Conservation (phyloP, 2,797 vertebrate genomes). For the Emydoidea blandingii region DNA sequence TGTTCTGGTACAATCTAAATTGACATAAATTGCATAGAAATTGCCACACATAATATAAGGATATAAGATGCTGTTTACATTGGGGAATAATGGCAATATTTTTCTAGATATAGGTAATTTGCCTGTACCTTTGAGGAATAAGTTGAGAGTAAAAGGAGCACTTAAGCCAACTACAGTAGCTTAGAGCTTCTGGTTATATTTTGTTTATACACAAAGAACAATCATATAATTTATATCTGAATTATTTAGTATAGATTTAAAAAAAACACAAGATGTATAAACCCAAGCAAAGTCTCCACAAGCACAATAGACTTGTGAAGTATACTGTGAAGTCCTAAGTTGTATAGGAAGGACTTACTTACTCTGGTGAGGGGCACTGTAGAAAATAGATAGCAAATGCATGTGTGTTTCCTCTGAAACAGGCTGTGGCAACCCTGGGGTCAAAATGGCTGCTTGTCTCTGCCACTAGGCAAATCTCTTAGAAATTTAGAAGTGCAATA, state of each 20-base stretch:
- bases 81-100: conserved; percentile 29
- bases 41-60: conserved; percentile 57
- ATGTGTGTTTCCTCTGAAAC: neutral
- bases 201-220: neutral
- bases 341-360: neutral
- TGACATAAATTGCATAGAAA: conserved; percentile 2
- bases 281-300: neutral
- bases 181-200: conserved; percentile 25
- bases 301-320: neutral
- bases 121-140: conserved; percentile 39
- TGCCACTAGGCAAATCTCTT: neutral
- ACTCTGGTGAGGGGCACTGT: neutral
- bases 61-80: conserved; percentile 52
- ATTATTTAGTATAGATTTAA: conserved; percentile 36
- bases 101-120: conserved; percentile 60
- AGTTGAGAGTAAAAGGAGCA: neutral
- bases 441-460: neutral
- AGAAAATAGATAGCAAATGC: neutral
- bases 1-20: no score
- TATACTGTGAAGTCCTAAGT: accelerated
- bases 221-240: neutral
- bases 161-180: conserved; percentile 22
- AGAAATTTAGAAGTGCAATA: conserved; percentile 2
- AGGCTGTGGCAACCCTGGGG: neutral
- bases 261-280: conserved; percentile 3